Base-by-base conservation (phyloP, 2,113 vertebrate species). In the Corvus moneduloides region DNA sequence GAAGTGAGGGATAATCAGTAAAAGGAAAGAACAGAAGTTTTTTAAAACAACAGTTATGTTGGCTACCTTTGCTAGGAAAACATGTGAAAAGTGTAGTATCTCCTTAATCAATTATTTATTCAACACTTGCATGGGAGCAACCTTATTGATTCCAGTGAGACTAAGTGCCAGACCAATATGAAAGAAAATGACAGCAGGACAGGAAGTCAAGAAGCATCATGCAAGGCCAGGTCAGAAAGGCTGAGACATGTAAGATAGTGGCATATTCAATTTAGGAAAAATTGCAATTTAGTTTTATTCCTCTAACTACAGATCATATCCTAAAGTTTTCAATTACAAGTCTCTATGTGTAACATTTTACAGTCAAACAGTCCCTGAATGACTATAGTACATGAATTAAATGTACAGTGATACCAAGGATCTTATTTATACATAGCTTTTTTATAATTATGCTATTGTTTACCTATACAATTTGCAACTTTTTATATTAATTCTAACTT, bases 61-160 rank as follows among this genome's bases (percentile, higher is more conserved):
- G 54, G 62, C 49, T 87, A 63, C 33, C 69, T 87, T 58, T 87
- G 44, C 66, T 89, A 84, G 51, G 54, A 94, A 76, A 89, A 88
- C 51, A 89, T 71, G 66, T 46, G 80, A 61, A 48, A 46, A 89
- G 54, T 75, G 74, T 83, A 66, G 63, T 17, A 92, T 48, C 76
- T 92, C 90, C 90, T 94, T 95, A 96, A 97, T 96, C 58, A 96
- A 97, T 97, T 94, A 97, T 97, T 95, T 96, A 97, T 97, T 95
- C 94, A 95, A 95, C 77, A 77, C 77, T 92, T 94, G 89, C 89
- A 96, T 87, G 88, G 81, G 87, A 93, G 94, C 88, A 96, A 97
- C 95, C 94, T 93, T 96, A 97, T 97, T 94, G 96, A 97, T 97
- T 92, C 84, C 82, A 93, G 87, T 22, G 32, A 92, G 87, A 82